Conservation (phyloP, 2,797 vertebrate genomes). For the Microcaecilia unicolor region DNA sequence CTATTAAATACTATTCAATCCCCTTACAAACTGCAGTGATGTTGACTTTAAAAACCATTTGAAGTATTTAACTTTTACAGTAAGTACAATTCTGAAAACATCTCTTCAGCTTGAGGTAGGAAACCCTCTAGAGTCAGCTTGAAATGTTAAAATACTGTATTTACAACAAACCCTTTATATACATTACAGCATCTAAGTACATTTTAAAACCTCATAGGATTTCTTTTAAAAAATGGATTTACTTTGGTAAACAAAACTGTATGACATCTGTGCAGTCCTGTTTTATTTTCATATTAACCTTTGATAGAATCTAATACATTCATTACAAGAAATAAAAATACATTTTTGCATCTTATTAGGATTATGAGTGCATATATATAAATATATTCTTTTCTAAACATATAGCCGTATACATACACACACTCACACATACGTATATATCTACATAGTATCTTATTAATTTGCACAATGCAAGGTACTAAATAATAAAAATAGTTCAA, state of each 20-base stretch:
- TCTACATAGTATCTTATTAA: too few species aligned
- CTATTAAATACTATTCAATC: slow-evolving; percentile 32
- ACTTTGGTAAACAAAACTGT: slow-evolving; percentile 75
- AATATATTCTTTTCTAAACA: too few species aligned
- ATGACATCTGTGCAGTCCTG: slow-evolving; percentile 67
- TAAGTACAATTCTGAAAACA: neutral
- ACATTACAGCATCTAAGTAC: slow-evolving; percentile 22
- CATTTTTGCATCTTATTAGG: too few species aligned
- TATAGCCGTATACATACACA: too few species aligned
- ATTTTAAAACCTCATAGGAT: too few species aligned
- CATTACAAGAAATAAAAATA: too few species aligned
- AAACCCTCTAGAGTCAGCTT: slow-evolving; percentile 72
- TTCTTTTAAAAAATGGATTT: slow-evolving; percentile 61
- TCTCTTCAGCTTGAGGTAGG: slow-evolving; percentile 76
- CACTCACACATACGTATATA: too few species aligned
- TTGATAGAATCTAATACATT: slow-evolving; percentile 32
- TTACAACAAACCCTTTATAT: slow-evolving; percentile 57
- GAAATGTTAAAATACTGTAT: slow-evolving; percentile 73
- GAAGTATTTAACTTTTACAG: slow-evolving; percentile 52
- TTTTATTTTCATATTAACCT: slow-evolving; percentile 31
- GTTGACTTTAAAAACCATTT: slow-evolving; percentile 73
- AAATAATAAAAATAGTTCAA: too few species aligned
- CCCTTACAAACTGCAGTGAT: slow-evolving; percentile 71
- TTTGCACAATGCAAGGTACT: too few species aligned
- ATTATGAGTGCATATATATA: too few species aligned